A percentile compares a stretch with the other conserved stretches of the same genome.
Conservation (phyloP, 2,113 vertebrate genomes). For the Empidonax alnorum region DNA sequence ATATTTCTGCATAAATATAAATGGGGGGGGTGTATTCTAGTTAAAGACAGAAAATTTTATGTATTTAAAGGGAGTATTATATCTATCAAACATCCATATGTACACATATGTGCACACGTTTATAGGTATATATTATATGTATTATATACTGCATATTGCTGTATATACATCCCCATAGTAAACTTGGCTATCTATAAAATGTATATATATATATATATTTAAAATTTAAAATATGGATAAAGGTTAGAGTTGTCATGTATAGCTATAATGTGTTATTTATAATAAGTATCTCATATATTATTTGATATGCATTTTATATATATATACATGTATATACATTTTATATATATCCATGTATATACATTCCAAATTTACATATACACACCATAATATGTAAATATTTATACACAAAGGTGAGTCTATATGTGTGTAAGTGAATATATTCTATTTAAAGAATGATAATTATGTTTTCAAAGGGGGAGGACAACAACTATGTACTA, state of each 20-base stretch:
- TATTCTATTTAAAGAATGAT: background rate
- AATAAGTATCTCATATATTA: background rate
- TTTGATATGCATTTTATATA: fast-evolving
- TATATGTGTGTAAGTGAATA: background rate
- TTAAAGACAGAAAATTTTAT: background rate
- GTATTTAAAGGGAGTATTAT: background rate
- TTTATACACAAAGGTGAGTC: background rate
- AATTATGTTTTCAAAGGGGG: background rate
- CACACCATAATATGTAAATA: background rate
- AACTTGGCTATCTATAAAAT: background rate
- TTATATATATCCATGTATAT: background rate
- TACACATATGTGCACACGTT: no score
- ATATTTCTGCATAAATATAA: background rate
- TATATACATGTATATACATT: no score
- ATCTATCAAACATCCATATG: background rate
- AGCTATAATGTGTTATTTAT: background rate
- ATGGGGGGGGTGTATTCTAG: background rate
- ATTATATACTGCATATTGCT: no score
- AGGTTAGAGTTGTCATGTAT: background rate
- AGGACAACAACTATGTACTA: fast-evolving
- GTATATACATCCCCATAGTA: no score
- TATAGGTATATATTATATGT: background rate
- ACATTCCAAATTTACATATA: background rate
- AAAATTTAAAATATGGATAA: background rate
- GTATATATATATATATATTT: background rate